Evolutionary conservation across 2,113 vertebrate species (phyloP).

Genomic region (Xiphorhynchus elegans): DNA sequence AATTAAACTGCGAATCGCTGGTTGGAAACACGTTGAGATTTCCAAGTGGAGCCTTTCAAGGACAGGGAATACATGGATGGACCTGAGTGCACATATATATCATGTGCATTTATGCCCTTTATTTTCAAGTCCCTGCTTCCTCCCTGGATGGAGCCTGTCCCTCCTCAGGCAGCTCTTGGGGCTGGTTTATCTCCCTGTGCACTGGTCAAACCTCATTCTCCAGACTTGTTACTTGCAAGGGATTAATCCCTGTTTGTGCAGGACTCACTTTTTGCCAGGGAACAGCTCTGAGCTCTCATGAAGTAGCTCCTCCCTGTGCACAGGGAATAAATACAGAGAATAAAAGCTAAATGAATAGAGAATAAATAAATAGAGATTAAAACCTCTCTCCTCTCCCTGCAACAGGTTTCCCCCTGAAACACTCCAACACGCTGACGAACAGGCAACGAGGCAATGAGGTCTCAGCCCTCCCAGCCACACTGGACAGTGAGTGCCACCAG

Average conservation of each 20-base stretch:
- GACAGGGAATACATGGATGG: background rate
- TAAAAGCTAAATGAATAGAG: background rate
- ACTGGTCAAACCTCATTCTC: background rate
- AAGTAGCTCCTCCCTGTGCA: background rate
- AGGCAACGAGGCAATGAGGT: constrained; percentile 93
- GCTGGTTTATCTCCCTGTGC: background rate
- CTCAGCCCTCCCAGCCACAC: constrained; percentile 86
- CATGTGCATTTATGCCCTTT: background rate
- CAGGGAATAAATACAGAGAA: background rate
- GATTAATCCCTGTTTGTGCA: background rate
- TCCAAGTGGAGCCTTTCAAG: background rate
- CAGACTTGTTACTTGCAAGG: background rate
- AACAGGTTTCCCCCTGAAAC: constrained; percentile 76
- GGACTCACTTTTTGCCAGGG: background rate
- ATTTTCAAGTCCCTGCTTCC: background rate
- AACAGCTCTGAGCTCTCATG: background rate
- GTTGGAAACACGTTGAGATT: background rate
- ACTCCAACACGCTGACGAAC: constrained; percentile 91
- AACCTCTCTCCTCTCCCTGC: background rate
- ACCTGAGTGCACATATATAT: background rate
- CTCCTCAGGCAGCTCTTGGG: background rate
- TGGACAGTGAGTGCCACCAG: constrained; percentile 83
- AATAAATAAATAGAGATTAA: background rate
- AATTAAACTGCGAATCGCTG: accelerated
- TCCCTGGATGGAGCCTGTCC: background rate